Percentiles rank a stretch among this genome's conserved stretches.
These are phyloP conservation scores for Procapra przewalskii DNA, from an alignment of 2,113 vertebrate genomes.

Conservation along the genomic window DNA sequence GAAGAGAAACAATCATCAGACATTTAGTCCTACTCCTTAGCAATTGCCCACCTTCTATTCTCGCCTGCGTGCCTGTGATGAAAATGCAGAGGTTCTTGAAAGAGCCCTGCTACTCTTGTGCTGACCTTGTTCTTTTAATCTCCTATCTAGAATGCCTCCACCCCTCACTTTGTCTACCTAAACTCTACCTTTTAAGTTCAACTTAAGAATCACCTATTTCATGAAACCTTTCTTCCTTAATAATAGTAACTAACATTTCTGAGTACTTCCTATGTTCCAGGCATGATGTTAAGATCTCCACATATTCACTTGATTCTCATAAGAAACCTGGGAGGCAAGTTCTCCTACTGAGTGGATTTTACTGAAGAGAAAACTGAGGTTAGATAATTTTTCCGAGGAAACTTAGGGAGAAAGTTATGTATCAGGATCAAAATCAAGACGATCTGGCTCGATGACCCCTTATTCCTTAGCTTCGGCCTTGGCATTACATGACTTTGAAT, in stretches of 20 bases:
- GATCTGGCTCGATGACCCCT: not conserved
- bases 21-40: not conserved
- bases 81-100: not conserved
- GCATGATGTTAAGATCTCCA: not conserved
- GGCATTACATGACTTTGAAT: not conserved
- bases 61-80: accelerated
- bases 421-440: not conserved
- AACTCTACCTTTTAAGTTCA: not conserved
- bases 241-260: not conserved
- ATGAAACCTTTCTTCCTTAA: not conserved
- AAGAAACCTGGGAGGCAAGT: not conserved
- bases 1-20: not conserved
- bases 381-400: not conserved
- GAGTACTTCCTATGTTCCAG: not conserved
- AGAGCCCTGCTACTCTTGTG: not conserved
- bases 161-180: not conserved
- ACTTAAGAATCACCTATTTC: not conserved
- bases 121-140: not conserved
- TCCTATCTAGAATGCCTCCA: not conserved
- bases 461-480: not conserved
- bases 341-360: not conserved
- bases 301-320: not conserved
- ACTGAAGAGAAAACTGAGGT: not conserved
- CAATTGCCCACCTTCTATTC: not conserved
- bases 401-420: not conserved